Evolutionary conservation across 2,797 vertebrate genomes (phyloP), one percentile per base, ranked within the genome.

Genomic region (Xiphophorus birchmanni): DNA sequence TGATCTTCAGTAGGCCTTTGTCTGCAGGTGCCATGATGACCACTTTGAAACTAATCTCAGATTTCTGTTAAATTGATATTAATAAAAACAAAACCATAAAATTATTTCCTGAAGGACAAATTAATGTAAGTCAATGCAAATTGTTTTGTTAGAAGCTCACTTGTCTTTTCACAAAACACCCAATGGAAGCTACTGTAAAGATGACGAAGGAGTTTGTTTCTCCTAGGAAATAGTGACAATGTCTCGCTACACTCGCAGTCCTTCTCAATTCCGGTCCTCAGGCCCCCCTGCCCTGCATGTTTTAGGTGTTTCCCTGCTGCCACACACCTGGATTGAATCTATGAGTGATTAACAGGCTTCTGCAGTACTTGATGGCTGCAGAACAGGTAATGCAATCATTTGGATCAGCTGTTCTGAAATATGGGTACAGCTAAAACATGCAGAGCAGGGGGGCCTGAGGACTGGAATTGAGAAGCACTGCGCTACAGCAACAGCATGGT

Each of bases 141-240:
- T 32, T 58, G 29, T 0, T 50, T 1, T 17, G 3, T 37, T 5
- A 50, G 44, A 0, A 60, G 4, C 90, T 87, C 73, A 93, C 92
- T 72, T 80, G 72, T 88, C 47, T 90, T 77, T 76, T 91, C 47
- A 94, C 84, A 73, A 93, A 94, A 85, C 94, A 94, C 29, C 91
- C 86, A 23, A 75, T 44, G n/a, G 80, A 79, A 11, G 86, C 65
- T 42, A 87, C 85, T 7, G 81, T 84, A 2, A 93, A 75, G 74
- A 88, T 23, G 9, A 88, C 0, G 0, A 88, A 87, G 58, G 17
- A 76, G 21, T 87, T 81, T 4, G 72, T 89, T 80, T 90, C 89
- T 73, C 10, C 9, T 1, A 93, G 44, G 78, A 85, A 81, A 84
- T 91, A 93, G 73, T 73, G 77, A 52, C 92, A 93, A 26, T 18